Base-by-base conservation (phyloP, 2,113 vertebrate genomes). In the Scytalopus superciliaris region DNA sequence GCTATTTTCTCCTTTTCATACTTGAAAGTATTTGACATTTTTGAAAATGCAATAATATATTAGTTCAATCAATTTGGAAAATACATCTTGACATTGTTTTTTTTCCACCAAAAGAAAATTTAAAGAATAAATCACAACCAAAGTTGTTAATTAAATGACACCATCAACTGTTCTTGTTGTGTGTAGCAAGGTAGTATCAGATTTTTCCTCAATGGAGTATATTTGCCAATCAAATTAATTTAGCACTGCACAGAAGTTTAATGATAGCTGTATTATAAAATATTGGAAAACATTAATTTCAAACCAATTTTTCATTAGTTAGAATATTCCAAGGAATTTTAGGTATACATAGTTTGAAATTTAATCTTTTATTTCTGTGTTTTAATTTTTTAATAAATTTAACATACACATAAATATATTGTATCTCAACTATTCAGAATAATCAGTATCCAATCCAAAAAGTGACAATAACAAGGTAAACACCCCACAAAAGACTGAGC, bases 401-500 rank as follows among this genome's bases (percentile, higher is more conserved):
- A 87, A 82, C 23, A 16, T 14, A 24, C 13, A 52, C 35, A 33
- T 4, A 74, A 55, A 80, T 85, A 67, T 62, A 77, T 3, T 50
- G 35, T 9, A 59, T 10, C 16, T 49, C 22, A 69, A 21, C 27
- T 69, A 76, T 23, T 28, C 23, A 40, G 35, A 84, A 79, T 33
- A 6, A 87, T 55, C 23, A 84, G 28, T 8, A 77, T 35, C 33
- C 40, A 35, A 22, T 57, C 75, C 3, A 44, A 60, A 88, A 86
- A 81, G 30, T 1, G 2, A 30, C 47, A 45, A 22, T 6, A 75
- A 64, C 12, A 80, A 62, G 7, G 9, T 45, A 77, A 90, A 63
- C 6, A 69, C 1, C 2, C 9, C 25, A 27, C 0, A 33, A 40
- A 86, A 67, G 7, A 63, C 0, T 39, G 59, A 62, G 12, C 7